These are phyloP conservation scores for Xerus inauris DNA, from an alignment of 2,113 vertebrate species.

Conservation along the genomic window DNA sequence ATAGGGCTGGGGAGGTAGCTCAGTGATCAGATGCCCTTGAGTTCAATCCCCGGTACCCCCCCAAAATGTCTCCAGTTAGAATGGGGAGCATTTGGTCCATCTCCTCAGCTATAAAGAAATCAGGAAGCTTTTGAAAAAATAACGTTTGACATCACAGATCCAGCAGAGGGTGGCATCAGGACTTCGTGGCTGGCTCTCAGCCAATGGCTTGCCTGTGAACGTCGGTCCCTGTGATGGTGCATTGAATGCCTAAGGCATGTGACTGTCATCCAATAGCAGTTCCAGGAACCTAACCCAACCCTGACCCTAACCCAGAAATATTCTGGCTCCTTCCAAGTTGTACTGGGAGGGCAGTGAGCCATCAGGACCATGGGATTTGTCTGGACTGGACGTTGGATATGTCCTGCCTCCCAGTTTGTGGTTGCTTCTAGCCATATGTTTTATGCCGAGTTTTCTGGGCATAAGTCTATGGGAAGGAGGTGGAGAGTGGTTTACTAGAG, in stretches of 20 bases:
- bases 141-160: too few relatives aligned
- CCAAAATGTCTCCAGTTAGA: too few relatives aligned
- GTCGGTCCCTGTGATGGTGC: too few relatives aligned
- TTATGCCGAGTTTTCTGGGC: background rate
- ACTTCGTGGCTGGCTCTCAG: too few relatives aligned
- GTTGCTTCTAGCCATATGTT: background rate
- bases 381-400: background rate
- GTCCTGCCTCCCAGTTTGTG: background rate
- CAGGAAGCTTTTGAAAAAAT: background rate
- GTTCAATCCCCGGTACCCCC: too few relatives aligned
- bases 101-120: background rate
- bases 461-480: background rate
- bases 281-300: background rate
- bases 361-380: accelerated
- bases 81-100: accelerated
- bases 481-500: background rate
- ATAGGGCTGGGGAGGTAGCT: too few relatives aligned
- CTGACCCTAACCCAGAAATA: background rate
- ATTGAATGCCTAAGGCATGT: accelerated
- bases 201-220: too few relatives aligned
- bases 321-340: background rate
- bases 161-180: background rate
- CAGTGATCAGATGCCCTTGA: too few relatives aligned
- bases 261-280: background rate
- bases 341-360: background rate